Base-by-base conservation (phyloP, 30 jellyfish, hydroid and myxozoan genomes). In the Chrysaora quinquecirrha region DNA sequence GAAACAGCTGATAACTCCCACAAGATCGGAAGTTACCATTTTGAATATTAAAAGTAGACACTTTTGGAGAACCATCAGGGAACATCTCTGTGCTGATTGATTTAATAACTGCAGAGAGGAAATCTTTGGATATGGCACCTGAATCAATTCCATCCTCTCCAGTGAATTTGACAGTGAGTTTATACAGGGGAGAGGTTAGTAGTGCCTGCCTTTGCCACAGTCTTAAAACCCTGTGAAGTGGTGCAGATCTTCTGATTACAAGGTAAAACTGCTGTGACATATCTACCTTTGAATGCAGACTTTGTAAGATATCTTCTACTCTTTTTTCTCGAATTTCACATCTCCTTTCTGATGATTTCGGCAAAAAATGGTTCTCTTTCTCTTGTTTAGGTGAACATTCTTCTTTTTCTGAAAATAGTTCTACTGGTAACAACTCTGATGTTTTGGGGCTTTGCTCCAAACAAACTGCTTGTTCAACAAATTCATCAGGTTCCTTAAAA, bases 131-230 rank as follows among this genome's bases (percentile, higher is more conserved):
- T n/a, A n/a, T n/a, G n/a, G n/a, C n/a, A n/a, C n/a, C n/a, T n/a
- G n/a, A n/a, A n/a, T n/a, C n/a, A n/a, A n/a, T n/a, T n/a, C n/a
- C n/a, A n/a, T n/a, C n/a, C n/a, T n/a, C n/a, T n/a, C n/a, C n/a
- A n/a, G n/a, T n/a, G n/a, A n/a, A n/a, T n/a, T n/a, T n/a, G n/a
- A n/a, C n/a, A n/a, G n/a, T n/a, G n/a, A n/a, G n/a, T n/a, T n/a
- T n/a, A n/a, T 78, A 85, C 76, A 30, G 89, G 88, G 25, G 34
- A 23, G 64, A 64, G 24, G 28, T 61, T 75, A 43, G 58, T 43
- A 43, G 58, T 43, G 58, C 58, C 58, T 43, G 16, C 58, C 58
- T 43, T 6, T 43, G 58, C 58, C 58, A 43, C 16, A 43, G 58
- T 16, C 58, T 43, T 16, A 43, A 43, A 43, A 43, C 58, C 16